Conservation (phyloP, 2,113 vertebrate species). For the Cryptomyrus ogoouensis region DNA sequence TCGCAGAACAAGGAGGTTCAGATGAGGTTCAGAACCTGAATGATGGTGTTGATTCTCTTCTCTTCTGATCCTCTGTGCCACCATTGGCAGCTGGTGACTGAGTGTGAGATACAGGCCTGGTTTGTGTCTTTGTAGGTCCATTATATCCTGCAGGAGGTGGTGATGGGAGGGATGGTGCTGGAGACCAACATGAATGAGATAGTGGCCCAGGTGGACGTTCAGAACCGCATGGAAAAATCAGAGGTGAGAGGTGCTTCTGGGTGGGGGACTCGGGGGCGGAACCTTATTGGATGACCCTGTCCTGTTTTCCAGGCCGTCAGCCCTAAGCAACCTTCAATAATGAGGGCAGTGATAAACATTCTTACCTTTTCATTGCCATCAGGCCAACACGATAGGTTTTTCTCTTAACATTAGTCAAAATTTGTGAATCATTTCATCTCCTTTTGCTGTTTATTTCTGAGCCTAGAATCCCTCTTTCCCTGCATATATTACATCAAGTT, state of each 20-base stretch:
- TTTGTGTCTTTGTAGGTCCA: slow-evolving; percentile 28
- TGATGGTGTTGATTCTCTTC: neutral
- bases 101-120: neutral
- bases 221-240: slow-evolving; percentile 86
- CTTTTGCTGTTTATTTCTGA: neutral
- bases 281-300: neutral
- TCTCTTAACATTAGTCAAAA: neutral
- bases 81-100: neutral
- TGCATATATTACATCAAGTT: neutral
- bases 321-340: neutral
- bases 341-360: neutral
- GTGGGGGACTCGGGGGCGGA: neutral
- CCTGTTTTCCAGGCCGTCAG: neutral
- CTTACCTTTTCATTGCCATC: neutral
- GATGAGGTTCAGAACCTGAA: neutral
- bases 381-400: neutral
- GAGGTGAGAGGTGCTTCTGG: slow-evolving; percentile 66
- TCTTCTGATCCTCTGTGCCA: neutral
- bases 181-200: slow-evolving; percentile 97
- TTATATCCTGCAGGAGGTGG: slow-evolving; percentile 67
- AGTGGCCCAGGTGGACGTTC: slow-evolving; percentile 80
- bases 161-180: slow-evolving; percentile 81
- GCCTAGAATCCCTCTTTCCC: neutral
- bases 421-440: neutral
- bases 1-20: neutral